Base-by-base conservation (phyloP, 2,888 invertebrate species). In the Callimorpha dominula region DNA sequence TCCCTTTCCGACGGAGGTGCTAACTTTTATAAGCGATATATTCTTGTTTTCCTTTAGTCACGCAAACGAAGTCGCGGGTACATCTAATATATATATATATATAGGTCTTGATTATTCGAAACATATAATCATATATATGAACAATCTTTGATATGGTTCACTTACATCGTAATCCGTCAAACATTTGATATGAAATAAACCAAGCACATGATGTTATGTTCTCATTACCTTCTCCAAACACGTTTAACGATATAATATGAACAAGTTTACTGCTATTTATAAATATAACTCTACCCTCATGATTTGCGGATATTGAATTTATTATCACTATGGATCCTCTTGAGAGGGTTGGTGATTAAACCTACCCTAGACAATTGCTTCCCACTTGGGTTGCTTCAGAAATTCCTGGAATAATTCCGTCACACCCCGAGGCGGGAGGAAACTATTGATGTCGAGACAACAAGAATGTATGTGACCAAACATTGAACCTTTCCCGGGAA, bases 251-350 rank as follows among this genome's bases (percentile, higher is more conserved):
- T 54, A 66, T 74, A 67, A 70, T 43, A 65, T 60, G n/a, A 71
- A 68, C 71, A 73, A 74, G 69, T 73, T 72, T 72, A 69, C 72
- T 69, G 75, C 71, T 79, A 71, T 74, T 77, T 78, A 73, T 82
- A 76, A 82, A 78, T 82, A 80, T 81, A 80, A 78, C 73, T 54
- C 40, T 68, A 68, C 68, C 68, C 84, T 86, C 87, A 88, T 90
- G 90, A 92, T 93, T 91, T 90, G 88, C 87, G 90, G 86, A 88
- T 92, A 92, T 92, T 92, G 89, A 92, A 92, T 93, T 90, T 92
- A 91, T 90, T 90, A 91, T 89, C 88, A 90, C 88, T 90, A 91
- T 87, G 85, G 85, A 89, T 84, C 86, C 84, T 84, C 84, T 86
- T 82, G 81, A 86, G 88, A 89, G 89, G 90, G 92, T 90, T 84